Percentiles rank a stretch among this genome's conserved stretches.
These are phyloP conservation scores for Drosophila leontia DNA, from an alignment of 1,140 invertebrate species.

Conservation along the genomic window DNA sequence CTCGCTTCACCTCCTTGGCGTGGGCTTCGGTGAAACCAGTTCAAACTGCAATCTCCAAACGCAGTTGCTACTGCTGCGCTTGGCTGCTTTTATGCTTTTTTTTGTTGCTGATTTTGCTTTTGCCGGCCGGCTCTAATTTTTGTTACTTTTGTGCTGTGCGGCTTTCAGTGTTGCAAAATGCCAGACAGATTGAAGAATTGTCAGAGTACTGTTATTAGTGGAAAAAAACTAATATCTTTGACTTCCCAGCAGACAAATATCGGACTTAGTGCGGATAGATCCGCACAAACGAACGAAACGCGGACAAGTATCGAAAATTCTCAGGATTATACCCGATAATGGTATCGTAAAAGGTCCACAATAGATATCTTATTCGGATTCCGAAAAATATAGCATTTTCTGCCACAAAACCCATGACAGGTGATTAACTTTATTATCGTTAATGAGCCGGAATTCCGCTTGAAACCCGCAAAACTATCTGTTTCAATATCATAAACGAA, in stretches of 20 bases:
- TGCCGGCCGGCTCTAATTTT: constrained; percentile 69
- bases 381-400: no score
- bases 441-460: no score
- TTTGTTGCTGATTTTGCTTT: constrained; percentile 2
- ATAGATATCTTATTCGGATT: no score
- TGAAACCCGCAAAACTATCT: no score
- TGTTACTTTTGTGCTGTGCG: not conserved
- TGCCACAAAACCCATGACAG: no score
- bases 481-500: no score
- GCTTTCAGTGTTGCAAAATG: constrained; percentile 10
- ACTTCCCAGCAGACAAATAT: not conserved
- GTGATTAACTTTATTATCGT: no score
- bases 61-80: constrained; percentile 56
- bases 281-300: no score
- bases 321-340: no score
- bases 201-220: not conserved
- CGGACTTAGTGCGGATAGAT: no score
- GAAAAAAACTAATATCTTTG: not conserved
- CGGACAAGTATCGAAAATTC: no score
- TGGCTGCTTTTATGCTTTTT: constrained; percentile 38
- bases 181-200: not conserved
- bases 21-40: constrained; percentile 56
- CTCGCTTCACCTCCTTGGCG: not conserved
- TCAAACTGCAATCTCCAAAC: constrained; percentile 59
- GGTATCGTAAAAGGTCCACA: no score